Base-by-base conservation (phyloP, 2,888 invertebrate species). In the Crossocerus cetratus region DNA sequence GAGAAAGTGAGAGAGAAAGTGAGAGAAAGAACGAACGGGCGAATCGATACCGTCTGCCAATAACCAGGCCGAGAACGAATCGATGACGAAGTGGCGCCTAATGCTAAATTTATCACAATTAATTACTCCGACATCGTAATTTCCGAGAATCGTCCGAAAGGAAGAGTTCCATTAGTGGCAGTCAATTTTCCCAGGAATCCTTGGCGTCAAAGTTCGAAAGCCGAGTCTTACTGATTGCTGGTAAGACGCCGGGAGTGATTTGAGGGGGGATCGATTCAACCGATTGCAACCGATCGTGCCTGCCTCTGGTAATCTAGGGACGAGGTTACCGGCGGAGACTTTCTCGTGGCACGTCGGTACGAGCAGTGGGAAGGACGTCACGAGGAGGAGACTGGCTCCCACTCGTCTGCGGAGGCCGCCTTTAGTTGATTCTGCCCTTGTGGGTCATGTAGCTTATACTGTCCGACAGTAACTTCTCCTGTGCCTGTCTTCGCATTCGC, bases 401-500 rank as follows among this genome's bases (percentile, higher is more conserved):
- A 49, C 67, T 32, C 32, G 57, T 69, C 65, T 20, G 43, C 53
- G 59, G 66, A 63, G 56, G 62, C 54, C 67, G 72, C 43, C 60
- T 42, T 82, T 88, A 90, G 72, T 90, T 90, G 77, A 90, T 90
- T 72, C 90, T 84, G 63, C 90, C 90, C 72, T 90, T 90, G 80
- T 90, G 90, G 42, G 90, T 89, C 90, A 90, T 90, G 80, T 90
- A 90, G 77, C 89, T 90, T 83, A 90, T 88, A 80, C 90, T 90
- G 78, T 90, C 90, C 21, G 88, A 88, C 22, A 90, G 78, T 14
- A 90, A 78, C 71, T 90, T 90, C 64, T 90, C 90, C 32, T 90
- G 83, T 5, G 90, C 88, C 18, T 89, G 90, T 77, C 94, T 92
- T 76, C 95, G 92, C 90, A 96, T 93, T 75, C 95, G 93, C 14